Evolutionary conservation across 2,797 vertebrate species (phyloP), one percentile per base, ranked within the genome.

Genomic region (Hozukius guyotensis): DNA sequence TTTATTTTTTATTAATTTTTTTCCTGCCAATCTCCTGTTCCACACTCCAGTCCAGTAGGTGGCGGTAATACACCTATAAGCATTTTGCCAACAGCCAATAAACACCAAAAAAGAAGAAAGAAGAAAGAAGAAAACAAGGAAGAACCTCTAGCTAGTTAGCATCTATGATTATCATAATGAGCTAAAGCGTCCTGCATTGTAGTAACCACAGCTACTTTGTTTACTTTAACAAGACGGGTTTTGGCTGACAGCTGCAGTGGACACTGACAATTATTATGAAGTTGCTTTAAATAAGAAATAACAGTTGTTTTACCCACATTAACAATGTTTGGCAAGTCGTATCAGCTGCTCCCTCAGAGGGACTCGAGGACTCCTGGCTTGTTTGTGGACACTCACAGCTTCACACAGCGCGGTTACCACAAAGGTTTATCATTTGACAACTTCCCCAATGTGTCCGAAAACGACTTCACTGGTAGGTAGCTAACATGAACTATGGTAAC

Each of bases 391-490:
- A 72, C 85, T 22, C 85, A 93, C 34, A 89, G 86, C 32, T 92
- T 90, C 52, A 67, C 89, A 10, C 88, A 81, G 25, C 66, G 76
- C 62, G 75, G 85, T 49, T 83, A 75, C 8, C 81, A 89, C 18
- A 92, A 81, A 84, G 96, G 95, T 25, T 87, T 92, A 32, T 96
- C 95, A 0, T 95, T 95, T 78, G 95, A 96, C 82, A 96, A 95
- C 78, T 92, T 96, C 64, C 96, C 96, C 24, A 94, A 91, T 84
- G 76, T 96, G 1, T 87, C 82, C 60, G 85, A 89, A 60, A 90
- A 94, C 78, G 79, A 95, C 81, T 96, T 91, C 72, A 93, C 89
- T 49, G 92, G 92, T 96, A 82, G 14, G 87, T 65, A 1, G 22
- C 0, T 32, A 9, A 9, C 24, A 52, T 13, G 3, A 56, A 2